Base-by-base conservation (phyloP, 2,797 vertebrate genomes). In the Lithobates pipiens region DNA sequence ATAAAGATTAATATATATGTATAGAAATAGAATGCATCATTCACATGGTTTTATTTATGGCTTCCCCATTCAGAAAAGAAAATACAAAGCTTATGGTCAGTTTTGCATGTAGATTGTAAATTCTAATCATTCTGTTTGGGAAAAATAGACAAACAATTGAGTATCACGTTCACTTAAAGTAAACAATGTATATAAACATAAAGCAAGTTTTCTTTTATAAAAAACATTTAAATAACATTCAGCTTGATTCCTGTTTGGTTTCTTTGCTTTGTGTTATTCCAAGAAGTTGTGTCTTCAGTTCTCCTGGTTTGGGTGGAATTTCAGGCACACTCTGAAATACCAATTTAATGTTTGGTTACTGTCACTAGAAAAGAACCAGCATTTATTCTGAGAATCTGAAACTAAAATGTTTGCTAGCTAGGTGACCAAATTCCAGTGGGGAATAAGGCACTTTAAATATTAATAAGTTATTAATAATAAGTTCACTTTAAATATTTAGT, bases 221-320 rank as follows among this genome's bases (percentile, higher is more conserved):
- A 67, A 36, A 39, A 25, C n/a, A 67, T 16, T 16, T 13, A 1
- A 11, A 61, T n/a, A 5, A 61, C 54, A 13, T 25, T 44, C 75
- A 86, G 32, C 54, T 77, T 11, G 57, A 25, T 69, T 83, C 39
- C 34, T 68, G 70, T 5, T 72, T 44, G 10, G 44, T 69, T 46
- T 54, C 81, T 21, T 86, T 81, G 15, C 61, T 73, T 84, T 23
- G 50, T 93, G 94, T 97, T 50, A 96, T 89, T 54, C 98, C 97
- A 82, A 93, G 91, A 16, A 98, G 95, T 86, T 99, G 97, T 1
- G 97, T 99, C 92, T 5, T 93, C 80, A 99, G 95, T 88, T 99
- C 96, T 76, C 97, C 98, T 61, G 96, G 97, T 84, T 96, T 96
- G 29, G 97, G 98, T 84, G 98, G 98, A 77, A 96, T 79, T 74